phyloP scores from a whole-genome alignment of 2,888 invertebrate genomes.

The Cataglyphis livida region DNA sequence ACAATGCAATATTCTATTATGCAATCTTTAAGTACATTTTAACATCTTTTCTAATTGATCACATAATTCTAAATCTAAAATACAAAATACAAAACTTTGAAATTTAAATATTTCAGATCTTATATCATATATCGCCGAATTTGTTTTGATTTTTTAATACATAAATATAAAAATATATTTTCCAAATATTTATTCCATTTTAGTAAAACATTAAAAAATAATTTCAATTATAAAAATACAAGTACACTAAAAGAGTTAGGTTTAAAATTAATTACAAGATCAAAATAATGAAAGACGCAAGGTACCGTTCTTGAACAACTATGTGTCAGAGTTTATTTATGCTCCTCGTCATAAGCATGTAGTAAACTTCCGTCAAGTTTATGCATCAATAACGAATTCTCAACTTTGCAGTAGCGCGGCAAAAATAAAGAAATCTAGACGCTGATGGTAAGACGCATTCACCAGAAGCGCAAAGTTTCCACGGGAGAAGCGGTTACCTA shows the following conservation, averaged over 20 bases:
- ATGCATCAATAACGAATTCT: constrained; percentile 42
- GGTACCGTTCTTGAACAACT: neutral
- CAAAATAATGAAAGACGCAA: constrained; percentile 7
- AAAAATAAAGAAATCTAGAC: constrained; percentile 31
- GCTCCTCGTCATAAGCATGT: neutral
- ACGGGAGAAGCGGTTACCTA: neutral
- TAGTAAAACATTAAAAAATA: neutral
- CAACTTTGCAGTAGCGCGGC: constrained; percentile 6
- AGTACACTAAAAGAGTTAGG: neutral
- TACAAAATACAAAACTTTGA: neutral
- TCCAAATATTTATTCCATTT: neutral
- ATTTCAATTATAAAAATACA: neutral
- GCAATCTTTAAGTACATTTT: neutral
- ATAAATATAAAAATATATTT: neutral
- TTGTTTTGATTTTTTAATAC: neutral
- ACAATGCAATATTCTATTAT: neutral
- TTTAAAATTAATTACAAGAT: neutral
- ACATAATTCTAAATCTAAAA: neutral
- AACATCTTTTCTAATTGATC: neutral
- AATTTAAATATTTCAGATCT: neutral
- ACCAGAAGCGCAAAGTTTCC: constrained; percentile 33
- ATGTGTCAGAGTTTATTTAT: neutral
- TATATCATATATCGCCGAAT: neutral
- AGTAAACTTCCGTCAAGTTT: constrained; percentile 30
- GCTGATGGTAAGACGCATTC: constrained; percentile 24